These are phyloP conservation scores for Paramormyrops hopkinsi DNA, from an alignment of 2,797 vertebrate species.

Conservation along the genomic window DNA sequence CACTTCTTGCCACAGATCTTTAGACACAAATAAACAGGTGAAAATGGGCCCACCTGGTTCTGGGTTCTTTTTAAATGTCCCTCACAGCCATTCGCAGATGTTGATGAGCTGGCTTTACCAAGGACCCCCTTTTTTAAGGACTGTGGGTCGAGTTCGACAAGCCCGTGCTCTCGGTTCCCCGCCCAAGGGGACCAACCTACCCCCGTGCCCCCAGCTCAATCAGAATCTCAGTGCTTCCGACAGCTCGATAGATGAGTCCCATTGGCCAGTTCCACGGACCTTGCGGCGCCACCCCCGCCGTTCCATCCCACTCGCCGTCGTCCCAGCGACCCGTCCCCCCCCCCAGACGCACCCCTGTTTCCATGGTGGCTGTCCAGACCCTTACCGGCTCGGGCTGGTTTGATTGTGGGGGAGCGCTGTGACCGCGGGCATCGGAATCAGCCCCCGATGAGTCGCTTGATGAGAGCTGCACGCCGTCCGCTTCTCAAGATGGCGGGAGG, in stretches of 20 bases:
- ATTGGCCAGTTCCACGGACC: background rate
- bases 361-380: background rate
- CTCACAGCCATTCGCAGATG: background rate
- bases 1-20: background rate
- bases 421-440: background rate
- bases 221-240: background rate
- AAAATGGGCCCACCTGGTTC: background rate
- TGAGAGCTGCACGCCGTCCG: background rate
- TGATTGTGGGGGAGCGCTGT: background rate
- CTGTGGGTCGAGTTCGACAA: background rate
- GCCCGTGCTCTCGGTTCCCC: background rate
- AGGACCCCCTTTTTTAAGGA: background rate
- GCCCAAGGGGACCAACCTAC: background rate
- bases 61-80: background rate
- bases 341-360: background rate
- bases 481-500: background rate
- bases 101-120: background rate
- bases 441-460: background rate
- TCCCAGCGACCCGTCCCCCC: background rate
- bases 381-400: background rate
- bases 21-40: background rate
- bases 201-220: background rate
- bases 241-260: background rate
- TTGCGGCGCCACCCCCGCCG: background rate
- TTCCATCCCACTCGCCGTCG: background rate